Percentiles rank a stretch among this genome's conserved stretches.
These are phyloP conservation scores for Tringa solitaria DNA, from an alignment of 2,113 vertebrate species.

Conservation along the genomic window DNA sequence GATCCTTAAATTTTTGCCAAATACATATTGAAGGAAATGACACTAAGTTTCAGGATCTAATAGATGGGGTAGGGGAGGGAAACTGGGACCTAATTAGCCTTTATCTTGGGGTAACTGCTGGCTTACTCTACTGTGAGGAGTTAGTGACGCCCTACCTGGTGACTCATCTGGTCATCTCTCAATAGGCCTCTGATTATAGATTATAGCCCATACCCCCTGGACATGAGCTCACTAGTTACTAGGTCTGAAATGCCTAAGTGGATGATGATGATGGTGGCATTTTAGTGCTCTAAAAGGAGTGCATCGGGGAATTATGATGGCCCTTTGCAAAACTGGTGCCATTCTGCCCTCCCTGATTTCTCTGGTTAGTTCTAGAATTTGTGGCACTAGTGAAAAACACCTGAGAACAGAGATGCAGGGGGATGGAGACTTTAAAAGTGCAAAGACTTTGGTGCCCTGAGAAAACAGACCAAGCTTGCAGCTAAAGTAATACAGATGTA, in stretches of 20 bases:
- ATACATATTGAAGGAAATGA: not conserved
- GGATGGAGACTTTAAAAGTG: not conserved
- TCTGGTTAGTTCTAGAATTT: not conserved
- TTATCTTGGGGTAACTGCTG: not conserved
- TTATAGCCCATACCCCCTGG: not conserved
- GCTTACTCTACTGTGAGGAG: not conserved
- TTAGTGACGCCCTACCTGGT: not conserved
- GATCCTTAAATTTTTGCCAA: not conserved
- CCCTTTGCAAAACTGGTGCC: not conserved
- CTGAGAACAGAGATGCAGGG: not conserved
- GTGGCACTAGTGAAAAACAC: not conserved
- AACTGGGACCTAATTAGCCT: not conserved
- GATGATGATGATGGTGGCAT: not conserved
- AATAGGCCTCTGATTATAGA: not conserved
- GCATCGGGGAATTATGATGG: not conserved
- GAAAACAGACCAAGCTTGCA: not conserved
- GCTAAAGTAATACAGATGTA: not conserved
- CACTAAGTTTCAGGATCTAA: not conserved
- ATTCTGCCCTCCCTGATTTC: not conserved
- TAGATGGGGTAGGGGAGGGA: not conserved
- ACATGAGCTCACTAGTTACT: accelerated
- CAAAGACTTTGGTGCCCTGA: not conserved
- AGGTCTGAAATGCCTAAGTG: not conserved
- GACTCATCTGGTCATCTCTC: not conserved
- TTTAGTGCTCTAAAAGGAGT: not conserved